Percentiles rank a stretch among this genome's conserved stretches.
These are phyloP conservation scores for Spodoptera picta DNA, from an alignment of 2,888 invertebrate species.

Conservation along the genomic window DNA sequence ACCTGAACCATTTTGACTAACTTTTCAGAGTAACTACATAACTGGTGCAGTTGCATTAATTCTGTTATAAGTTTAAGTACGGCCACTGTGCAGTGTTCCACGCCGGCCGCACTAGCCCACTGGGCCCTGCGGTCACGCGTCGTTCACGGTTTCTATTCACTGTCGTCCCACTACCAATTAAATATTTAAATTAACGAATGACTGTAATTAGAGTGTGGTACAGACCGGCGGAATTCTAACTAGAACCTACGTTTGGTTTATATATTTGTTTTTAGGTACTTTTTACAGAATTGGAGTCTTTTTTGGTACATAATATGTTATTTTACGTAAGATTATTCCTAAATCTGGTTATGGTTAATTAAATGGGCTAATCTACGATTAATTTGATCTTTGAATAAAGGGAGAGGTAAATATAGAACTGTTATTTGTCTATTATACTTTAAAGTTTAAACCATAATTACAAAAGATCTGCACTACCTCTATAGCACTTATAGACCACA, in stretches of 20 bases:
- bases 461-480: too few species aligned
- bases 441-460: too few species aligned
- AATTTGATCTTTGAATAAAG: too few species aligned
- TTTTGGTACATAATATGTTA: neutral
- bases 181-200: slow-evolving; percentile 76
- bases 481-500: too few species aligned
- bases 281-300: neutral
- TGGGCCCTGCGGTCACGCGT: slow-evolving; percentile 14
- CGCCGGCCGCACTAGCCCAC: slow-evolving; percentile 2
- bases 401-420: too few species aligned
- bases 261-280: neutral
- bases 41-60: slow-evolving; percentile 4
- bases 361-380: too few species aligned
- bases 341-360: too few species aligned
- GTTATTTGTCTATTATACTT: too few species aligned
- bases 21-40: neutral
- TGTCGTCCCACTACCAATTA: slow-evolving; percentile 61
- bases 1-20: neutral
- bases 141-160: slow-evolving; percentile 48
- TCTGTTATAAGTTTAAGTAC: slow-evolving; percentile 13
- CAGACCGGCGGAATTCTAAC: neutral
- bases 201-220: slow-evolving; percentile 69
- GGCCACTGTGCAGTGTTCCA: neutral
- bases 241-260: neutral
- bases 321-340: neutral